phyloP scores from a whole-genome alignment of 2,888 invertebrate genomes.

The Pollenia labialis region DNA sequence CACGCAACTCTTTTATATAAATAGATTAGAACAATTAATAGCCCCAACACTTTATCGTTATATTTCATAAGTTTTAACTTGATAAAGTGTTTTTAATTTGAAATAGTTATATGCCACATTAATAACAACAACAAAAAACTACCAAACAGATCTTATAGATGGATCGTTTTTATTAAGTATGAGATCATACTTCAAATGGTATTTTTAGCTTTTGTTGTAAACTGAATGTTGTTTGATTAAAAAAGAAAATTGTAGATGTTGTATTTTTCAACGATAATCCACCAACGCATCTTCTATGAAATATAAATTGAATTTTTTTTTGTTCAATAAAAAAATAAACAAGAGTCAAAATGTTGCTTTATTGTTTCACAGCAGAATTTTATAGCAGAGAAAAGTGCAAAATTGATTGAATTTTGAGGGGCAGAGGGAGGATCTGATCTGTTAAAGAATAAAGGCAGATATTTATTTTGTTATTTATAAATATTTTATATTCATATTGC shows the following conservation, averaged over 20 bases:
- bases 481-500: too few relatives aligned
- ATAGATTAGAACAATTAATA: not conserved
- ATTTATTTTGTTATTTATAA: too few relatives aligned
- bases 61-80: not conserved
- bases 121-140: conserved; percentile 21
- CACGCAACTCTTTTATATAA: too few relatives aligned
- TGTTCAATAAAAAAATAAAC: conserved; percentile 25
- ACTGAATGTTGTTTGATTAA: conserved; percentile 41
- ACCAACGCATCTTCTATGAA: conserved; percentile 58
- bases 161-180: conserved; percentile 50
- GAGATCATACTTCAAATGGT: conserved; percentile 45
- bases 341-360: conserved; percentile 32
- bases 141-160: conserved; percentile 38
- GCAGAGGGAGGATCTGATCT: not conserved
- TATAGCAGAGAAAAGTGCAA: conserved; percentile 12
- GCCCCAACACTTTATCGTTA: not conserved
- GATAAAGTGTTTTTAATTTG: conserved; percentile 8
- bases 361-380: conserved; percentile 11
- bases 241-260: conserved; percentile 23
- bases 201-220: conserved; percentile 15
- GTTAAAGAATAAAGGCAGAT: too few relatives aligned
- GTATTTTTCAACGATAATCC: conserved; percentile 30
- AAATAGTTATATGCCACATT: conserved; percentile 11
- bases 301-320: conserved; percentile 24
- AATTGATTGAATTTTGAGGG: not conserved